Percentiles rank a stretch among this genome's conserved stretches.
phyloP scores from a whole-genome alignment of 1,140 invertebrate genomes.

The Probaryconus sp. region DNA sequence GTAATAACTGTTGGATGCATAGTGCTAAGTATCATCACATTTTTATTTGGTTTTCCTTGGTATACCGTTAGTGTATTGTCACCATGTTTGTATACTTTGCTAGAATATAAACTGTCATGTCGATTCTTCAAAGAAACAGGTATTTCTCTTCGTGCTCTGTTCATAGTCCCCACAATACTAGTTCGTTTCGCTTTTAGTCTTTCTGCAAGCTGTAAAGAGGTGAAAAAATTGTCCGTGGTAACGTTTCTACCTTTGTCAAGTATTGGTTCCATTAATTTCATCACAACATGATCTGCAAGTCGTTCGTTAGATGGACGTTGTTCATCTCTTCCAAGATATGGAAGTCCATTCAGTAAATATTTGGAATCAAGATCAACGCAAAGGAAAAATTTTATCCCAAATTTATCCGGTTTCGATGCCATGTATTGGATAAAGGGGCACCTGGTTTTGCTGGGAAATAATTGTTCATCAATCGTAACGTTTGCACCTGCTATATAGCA shows the following conservation, averaged over 20 bases:
- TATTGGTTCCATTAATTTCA: conserved; percentile 58
- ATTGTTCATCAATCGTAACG: conserved; percentile 12
- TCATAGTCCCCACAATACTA: conserved; percentile 48
- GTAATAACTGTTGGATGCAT: conserved; percentile 11
- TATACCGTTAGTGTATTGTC: conserved; percentile 32
- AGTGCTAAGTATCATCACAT: conserved; percentile 26
- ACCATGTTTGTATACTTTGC: conserved; percentile 17
- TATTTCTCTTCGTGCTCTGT: conserved; percentile 45
- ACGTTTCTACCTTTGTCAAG: conserved; percentile 53
- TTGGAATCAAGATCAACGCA: too few species aligned
- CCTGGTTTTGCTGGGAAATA: too few species aligned
- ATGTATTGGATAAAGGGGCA: too few species aligned
- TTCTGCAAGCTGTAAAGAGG: conserved; percentile 45
- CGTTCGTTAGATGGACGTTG: too few species aligned
- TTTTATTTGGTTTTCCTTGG: conserved; percentile 37
- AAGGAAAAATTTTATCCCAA: too few species aligned
- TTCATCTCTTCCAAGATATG: too few species aligned
- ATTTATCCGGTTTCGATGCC: too few species aligned
- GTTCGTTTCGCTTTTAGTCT: conserved; percentile 51
- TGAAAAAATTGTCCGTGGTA: conserved; percentile 66
- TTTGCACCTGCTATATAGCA: conserved; percentile 16
- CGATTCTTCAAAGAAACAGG: conserved; percentile 32
- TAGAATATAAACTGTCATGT: conserved; percentile 14
- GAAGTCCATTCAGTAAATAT: too few species aligned
- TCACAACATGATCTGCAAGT: conserved; percentile 25